A percentile compares a stretch with the other conserved stretches of the same genome.
phyloP scores from a whole-genome alignment of 2,797 vertebrate genomes.

The Bradypodion ventrale region DNA sequence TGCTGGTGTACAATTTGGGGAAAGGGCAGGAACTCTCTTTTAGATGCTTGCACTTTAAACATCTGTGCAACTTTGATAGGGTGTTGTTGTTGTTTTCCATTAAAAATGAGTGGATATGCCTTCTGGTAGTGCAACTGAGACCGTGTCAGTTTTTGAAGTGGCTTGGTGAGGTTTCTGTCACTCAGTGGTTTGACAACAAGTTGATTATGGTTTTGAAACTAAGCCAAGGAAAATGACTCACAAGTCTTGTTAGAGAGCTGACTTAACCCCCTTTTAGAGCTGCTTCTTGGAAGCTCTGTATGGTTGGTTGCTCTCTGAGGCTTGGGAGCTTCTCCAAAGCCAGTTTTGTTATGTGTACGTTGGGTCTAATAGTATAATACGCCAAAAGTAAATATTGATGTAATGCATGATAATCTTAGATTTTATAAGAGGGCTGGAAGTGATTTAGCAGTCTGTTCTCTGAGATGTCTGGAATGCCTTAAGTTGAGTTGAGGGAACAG shows the following conservation, averaged over 20 bases:
- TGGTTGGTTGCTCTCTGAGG: not conserved
- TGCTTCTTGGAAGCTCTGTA: not conserved
- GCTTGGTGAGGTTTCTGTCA: constrained; percentile 65
- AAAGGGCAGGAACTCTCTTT: constrained; percentile 48
- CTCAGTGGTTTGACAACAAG: constrained; percentile 59
- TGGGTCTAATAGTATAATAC: not conserved
- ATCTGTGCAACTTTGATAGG: constrained; percentile 54
- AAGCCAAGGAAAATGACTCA: constrained; percentile 60
- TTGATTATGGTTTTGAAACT: constrained; percentile 64
- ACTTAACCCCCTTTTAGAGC: constrained; percentile 41
- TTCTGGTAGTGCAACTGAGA: constrained; percentile 65
- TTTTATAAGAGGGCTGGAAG: not conserved
- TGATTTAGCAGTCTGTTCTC: not conserved
- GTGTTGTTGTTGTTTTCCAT: constrained; percentile 71
- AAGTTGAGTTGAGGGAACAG: not conserved
- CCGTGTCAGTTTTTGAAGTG: constrained; percentile 69
- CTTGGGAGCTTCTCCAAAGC: not conserved
- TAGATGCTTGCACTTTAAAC: constrained; percentile 53
- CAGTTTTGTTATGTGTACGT: not conserved
- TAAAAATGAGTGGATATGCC: constrained; percentile 68
- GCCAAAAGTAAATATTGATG: not conserved
- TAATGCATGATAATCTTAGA: not conserved
- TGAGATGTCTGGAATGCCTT: not conserved
- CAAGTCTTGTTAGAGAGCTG: constrained; percentile 48
- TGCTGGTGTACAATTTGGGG: constrained; percentile 29